Evolutionary conservation across 2,888 invertebrate genomes (phyloP).

Genomic region (Caenorhabditis macrosperma): DNA sequence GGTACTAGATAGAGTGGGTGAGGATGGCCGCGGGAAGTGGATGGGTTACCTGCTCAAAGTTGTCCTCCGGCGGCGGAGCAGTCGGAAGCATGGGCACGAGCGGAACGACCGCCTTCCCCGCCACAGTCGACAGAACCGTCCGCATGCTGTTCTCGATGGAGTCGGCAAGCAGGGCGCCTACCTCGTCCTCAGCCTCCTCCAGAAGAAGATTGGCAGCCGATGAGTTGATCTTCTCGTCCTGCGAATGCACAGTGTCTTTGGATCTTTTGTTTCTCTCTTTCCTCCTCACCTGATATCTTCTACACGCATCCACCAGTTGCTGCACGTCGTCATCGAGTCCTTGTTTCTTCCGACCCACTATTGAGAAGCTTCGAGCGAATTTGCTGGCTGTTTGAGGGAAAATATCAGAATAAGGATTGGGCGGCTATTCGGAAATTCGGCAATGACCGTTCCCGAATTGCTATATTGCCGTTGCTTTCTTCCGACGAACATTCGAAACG

Average conservation of each 20-base stretch:
- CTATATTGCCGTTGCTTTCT: too few relatives aligned
- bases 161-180: slow-evolving; percentile 72
- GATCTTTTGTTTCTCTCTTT: background rate
- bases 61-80: slow-evolving; percentile 56
- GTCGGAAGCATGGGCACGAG: slow-evolving; percentile 20
- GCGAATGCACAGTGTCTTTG: slow-evolving; percentile 4
- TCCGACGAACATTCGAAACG: too few relatives aligned
- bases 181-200: slow-evolving; percentile 74
- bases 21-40: background rate
- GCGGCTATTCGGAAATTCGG: too few relatives aligned
- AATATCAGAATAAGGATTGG: too few relatives aligned
- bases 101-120: slow-evolving; percentile 63
- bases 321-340: slow-evolving; percentile 78
- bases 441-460: too few relatives aligned
- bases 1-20: background rate
- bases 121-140: slow-evolving; percentile 76
- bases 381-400: slow-evolving; percentile 47
- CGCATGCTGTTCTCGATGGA: slow-evolving; percentile 77
- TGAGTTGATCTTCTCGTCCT: slow-evolving; percentile 77
- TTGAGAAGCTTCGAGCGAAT: slow-evolving; percentile 77
- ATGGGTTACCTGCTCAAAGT: slow-evolving; percentile 73
- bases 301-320: slow-evolving; percentile 77
- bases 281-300: slow-evolving; percentile 78
- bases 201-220: slow-evolving; percentile 74
- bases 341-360: slow-evolving; percentile 72